phyloP scores from a whole-genome alignment of 2,797 vertebrate species.

The Chelonia mydas region DNA sequence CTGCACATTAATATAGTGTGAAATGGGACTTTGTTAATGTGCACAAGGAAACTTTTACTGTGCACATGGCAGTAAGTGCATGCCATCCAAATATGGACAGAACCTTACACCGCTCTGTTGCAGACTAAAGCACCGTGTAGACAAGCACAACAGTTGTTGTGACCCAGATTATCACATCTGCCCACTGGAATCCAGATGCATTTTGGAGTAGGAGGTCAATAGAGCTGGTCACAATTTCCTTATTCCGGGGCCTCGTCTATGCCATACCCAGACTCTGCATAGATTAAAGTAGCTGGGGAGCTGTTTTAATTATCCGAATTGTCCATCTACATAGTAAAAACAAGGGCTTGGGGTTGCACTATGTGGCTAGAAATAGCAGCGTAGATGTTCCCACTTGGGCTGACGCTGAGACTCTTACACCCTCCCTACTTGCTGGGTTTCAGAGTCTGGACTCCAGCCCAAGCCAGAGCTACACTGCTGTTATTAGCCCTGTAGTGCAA shows the following conservation, averaged over 20 bases:
- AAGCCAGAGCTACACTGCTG: not conserved
- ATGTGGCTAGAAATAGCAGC: not conserved
- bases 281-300: not conserved
- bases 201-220: not conserved
- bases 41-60: not conserved
- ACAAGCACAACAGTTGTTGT: not conserved
- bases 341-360: not conserved
- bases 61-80: not conserved
- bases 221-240: not conserved
- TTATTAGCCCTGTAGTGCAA: not conserved
- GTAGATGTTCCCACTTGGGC: not conserved
- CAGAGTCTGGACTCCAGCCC: not conserved
- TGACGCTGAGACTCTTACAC: not conserved
- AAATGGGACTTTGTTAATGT: not conserved
- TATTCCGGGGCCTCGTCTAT: not conserved
- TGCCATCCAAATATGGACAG: not conserved
- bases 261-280: not conserved
- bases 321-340: not conserved
- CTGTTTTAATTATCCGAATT: not conserved
- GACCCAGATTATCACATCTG: not conserved
- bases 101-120: not conserved
- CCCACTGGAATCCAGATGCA: not conserved
- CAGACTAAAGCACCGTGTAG: not conserved
- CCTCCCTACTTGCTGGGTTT: not conserved
- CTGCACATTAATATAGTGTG: not conserved